Evolutionary conservation across 1,140 invertebrate genomes (phyloP).

Genomic region (Pogonomyrmex barbatus): DNA sequence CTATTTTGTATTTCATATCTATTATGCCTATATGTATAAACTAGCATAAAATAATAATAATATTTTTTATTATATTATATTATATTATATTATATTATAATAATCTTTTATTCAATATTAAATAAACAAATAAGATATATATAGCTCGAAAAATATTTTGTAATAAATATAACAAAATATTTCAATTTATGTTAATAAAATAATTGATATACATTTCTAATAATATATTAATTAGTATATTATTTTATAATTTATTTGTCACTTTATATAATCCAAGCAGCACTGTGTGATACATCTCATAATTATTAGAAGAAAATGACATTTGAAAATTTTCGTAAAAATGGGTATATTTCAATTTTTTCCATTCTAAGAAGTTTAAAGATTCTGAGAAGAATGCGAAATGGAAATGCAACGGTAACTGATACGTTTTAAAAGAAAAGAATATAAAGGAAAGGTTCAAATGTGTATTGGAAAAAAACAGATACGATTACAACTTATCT

Average conservation of each 20-base stretch:
- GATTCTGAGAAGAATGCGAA: too few relatives aligned
- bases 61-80: too few relatives aligned
- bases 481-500: slow-evolving; percentile 2
- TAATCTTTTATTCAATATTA: slow-evolving; percentile 7
- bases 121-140: slow-evolving; percentile 6
- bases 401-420: too few relatives aligned
- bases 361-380: too few relatives aligned
- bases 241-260: background rate
- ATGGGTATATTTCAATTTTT: background rate
- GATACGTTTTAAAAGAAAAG: slow-evolving; percentile 52
- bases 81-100: too few relatives aligned
- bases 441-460: slow-evolving; percentile 70
- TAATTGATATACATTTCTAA: background rate
- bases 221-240: background rate
- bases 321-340: background rate
- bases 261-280: background rate
- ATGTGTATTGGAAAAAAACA: slow-evolving; percentile 56
- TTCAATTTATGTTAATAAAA: slow-evolving; percentile 3
- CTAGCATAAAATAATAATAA: background rate
- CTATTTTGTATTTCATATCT: background rate
- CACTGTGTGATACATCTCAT: background rate
- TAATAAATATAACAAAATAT: background rate
- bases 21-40: slow-evolving; percentile 14
- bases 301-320: background rate
- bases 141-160: background rate